Base-by-base conservation (phyloP, 2,797 vertebrate genomes). In the Poeciliopsis gracilis region DNA sequence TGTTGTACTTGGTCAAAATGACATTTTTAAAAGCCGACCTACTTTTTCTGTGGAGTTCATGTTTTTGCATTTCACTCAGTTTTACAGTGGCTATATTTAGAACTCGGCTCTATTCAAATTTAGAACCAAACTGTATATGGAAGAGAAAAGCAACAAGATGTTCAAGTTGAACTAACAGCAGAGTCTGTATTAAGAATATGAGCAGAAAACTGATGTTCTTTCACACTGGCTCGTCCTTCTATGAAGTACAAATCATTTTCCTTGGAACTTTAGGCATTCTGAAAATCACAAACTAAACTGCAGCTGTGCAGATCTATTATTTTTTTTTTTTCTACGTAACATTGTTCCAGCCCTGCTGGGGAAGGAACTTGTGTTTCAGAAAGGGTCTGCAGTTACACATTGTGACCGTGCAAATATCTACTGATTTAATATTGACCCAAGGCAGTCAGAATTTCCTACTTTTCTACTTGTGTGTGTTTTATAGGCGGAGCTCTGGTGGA, bases 401-500 rank as follows among this genome's bases (percentile, higher is more conserved):
- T 25, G 23, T 43, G 66, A 43, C 38, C 43, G 12, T 41, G 20
- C 13, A 38, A 53, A 53, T 51, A 53, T 25, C 72, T 53, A n/a
- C 11, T 55, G 49, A 25, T 73, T 70, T 73, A n/a, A 55, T 55
- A 43, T 61, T 75, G 20, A 46, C 41, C 45, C 18, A 75, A 10
- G 41, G 23, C 66, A 43, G 66, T 28, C 41, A 45, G 43, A 6
- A 45, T 83, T 36, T 49, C 5, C 12, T 36, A 53, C 28, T 55
- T 9, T 13, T 41, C 11, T 4, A 41, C 13, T 78, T 77, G 3
- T 81, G 30, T 69, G 15, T 57, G 0, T 45, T 36, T 79, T 82
- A 0, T 82, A 99, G 98, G 98, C 0, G 97, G 96, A 0, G 98
- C 98, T 2, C 94, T 99, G 36, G 72, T 96, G 1, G 98, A 98